Base-by-base conservation (phyloP, 2,113 vertebrate species). In the Ctenodactylus gundi region DNA sequence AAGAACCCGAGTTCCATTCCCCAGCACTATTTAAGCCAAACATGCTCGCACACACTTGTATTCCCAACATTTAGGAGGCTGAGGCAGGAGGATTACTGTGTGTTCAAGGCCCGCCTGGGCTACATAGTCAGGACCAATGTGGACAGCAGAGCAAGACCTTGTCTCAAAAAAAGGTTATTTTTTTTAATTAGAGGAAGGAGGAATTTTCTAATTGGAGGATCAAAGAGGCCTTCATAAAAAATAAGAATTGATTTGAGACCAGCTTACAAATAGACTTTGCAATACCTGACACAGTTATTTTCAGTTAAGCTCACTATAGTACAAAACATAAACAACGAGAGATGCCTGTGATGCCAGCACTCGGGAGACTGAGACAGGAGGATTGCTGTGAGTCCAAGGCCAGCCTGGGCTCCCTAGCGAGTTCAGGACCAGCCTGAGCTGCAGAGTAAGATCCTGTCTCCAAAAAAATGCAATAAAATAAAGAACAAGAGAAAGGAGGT, bases 241-340 rank as follows among this genome's bases (percentile, higher is more conserved):
- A 85, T 75, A 60, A 83, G 39, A 10, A 60, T 29, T 75, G n/a
- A 88, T 21, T 20, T 73, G 67, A 91, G 39, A 23, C 20, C 5
- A 84, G 18, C 21, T n/a, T 81, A 60, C 12, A 87, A 72, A 17
- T 36, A 8, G 7, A 92, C 44, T 86, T 27, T n/a, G 7, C 60
- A 88, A 77, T 39, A 34, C 11, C 51, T 21, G 4, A 21, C n/a
- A 83, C 62, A 76, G 41, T 65, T 76, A 91, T 55, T 83, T 90
- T n/a, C 67, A 85, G 57, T 78, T 76, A 87, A 90, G 6, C 84
- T 81, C 14, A 65, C 44, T 91, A 25, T 75, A 60, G 55, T 62
- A 88, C 29, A 68, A 57, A 95, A 90, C 64, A 51, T 85, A 75
- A 95, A 76, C 7, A 94, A 87, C 23, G n/a, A n/a, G n/a, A n/a